Conservation (phyloP, 2,888 invertebrate genomes). For the Parascotia fuliginaria region DNA sequence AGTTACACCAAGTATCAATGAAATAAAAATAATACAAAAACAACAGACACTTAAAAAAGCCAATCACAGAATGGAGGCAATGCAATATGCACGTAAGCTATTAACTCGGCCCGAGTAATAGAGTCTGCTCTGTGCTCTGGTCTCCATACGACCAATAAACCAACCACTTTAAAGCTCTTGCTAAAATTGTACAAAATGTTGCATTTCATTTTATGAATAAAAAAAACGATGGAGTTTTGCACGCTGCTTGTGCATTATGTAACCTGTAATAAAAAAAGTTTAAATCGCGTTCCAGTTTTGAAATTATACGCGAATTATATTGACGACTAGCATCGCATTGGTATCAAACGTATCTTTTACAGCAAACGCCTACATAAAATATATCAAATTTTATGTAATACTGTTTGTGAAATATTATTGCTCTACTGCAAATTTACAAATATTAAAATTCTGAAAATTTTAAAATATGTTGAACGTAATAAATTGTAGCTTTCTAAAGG, state of each 20-base stretch:
- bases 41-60: slow-evolving; percentile 46
- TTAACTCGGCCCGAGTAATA: slow-evolving; percentile 46
- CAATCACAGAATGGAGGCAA: slow-evolving; percentile 58
- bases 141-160: slow-evolving; percentile 22
- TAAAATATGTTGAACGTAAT: too few relatives aligned
- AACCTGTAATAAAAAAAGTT: neutral
- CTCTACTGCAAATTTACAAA: too few relatives aligned
- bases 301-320: too few relatives aligned
- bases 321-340: too few relatives aligned
- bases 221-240: neutral
- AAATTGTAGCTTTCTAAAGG: too few relatives aligned
- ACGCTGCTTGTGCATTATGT: neutral
- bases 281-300: too few relatives aligned
- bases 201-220: neutral
- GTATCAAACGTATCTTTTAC: too few relatives aligned
- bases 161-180: slow-evolving; percentile 21
- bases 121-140: slow-evolving; percentile 5
- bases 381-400: too few relatives aligned
- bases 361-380: too few relatives aligned
- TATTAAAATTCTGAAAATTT: too few relatives aligned
- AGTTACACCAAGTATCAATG: neutral
- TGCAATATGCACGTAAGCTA: slow-evolving; percentile 62
- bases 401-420: too few relatives aligned
- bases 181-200: slow-evolving; percentile 30
- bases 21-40: slow-evolving; percentile 12